phyloP scores from a whole-genome alignment of 2,797 vertebrate species.

The Anomalospiza imberbis region DNA sequence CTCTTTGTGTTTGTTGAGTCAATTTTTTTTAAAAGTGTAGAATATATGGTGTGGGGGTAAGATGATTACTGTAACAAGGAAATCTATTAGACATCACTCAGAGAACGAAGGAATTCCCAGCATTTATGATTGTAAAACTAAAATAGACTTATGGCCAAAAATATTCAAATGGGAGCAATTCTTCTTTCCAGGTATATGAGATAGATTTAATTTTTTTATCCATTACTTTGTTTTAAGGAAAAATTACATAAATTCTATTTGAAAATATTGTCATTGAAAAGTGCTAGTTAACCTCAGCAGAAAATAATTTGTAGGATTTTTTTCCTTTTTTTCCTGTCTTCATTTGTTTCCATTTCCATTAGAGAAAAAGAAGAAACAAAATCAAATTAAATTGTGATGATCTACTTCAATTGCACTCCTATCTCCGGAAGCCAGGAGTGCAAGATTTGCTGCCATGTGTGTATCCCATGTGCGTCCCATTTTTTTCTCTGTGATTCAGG shows the following conservation, averaged over 20 bases:
- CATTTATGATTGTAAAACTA: fast-evolving
- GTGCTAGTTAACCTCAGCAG: not conserved
- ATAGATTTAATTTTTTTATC: not conserved
- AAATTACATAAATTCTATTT: not conserved
- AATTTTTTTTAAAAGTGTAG: not conserved
- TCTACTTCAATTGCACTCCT: not conserved
- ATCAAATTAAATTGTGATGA: not conserved
- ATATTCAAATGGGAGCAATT: fast-evolving
- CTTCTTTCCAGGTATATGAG: not conserved
- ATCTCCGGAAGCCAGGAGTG: not conserved
- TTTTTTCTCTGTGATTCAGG: not conserved
- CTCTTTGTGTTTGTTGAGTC: not conserved
- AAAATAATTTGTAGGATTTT: not conserved
- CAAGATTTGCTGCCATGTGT: not conserved
- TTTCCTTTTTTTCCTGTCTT: not conserved
- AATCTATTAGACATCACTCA: not conserved
- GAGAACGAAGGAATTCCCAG: not conserved
- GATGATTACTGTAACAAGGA: not conserved
- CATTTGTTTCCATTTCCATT: not conserved
- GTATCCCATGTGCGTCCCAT: not conserved
- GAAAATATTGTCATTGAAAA: not conserved
- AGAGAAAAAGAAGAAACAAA: not conserved
- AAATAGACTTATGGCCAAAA: not conserved
- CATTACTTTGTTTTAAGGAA: not conserved
- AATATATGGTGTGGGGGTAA: not conserved